phyloP scores from a whole-genome alignment of 2,113 vertebrate genomes.

The Oostethus manadensis region DNA sequence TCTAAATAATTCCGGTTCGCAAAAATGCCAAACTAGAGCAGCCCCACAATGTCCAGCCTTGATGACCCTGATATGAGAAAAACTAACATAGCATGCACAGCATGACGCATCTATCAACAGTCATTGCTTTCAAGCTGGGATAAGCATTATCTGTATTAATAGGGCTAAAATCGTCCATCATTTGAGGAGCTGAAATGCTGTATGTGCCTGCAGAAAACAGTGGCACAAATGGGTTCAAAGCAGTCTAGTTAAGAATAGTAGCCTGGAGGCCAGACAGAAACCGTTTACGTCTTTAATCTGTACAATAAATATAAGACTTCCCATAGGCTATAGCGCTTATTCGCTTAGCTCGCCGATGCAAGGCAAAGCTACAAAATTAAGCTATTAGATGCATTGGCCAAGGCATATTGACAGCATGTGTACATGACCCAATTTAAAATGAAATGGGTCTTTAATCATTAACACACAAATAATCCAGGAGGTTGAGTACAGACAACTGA shows the following conservation, averaged over 20 bases:
- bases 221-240: conserved; percentile 34
- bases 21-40: no score
- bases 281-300: conserved; percentile 55
- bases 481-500: no score
- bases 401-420: conserved; percentile 26
- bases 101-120: conserved; percentile 16
- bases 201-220: conserved; percentile 17
- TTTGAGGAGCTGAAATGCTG: conserved; percentile 37
- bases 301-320: conserved; percentile 50
- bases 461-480: neutral
- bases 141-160: conserved; percentile 54
- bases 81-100: conserved; percentile 17
- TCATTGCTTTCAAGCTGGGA: conserved; percentile 38
- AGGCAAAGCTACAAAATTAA: conserved; percentile 41
- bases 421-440: conserved; percentile 27
- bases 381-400: conserved; percentile 43
- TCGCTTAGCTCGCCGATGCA: conserved; percentile 17
- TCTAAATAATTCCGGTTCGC: no score
- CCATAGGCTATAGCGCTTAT: conserved; percentile 33
- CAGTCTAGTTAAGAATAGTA: conserved; percentile 32
- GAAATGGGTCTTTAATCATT: conserved; percentile 21
- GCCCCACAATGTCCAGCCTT: conserved; percentile 15
- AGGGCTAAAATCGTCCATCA: conserved; percentile 49
- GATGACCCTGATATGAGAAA: conserved; percentile 28
- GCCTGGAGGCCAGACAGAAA: conserved; percentile 18